phyloP scores from a whole-genome alignment of 2,888 invertebrate genomes.

The Phrixothrix hirtus region DNA sequence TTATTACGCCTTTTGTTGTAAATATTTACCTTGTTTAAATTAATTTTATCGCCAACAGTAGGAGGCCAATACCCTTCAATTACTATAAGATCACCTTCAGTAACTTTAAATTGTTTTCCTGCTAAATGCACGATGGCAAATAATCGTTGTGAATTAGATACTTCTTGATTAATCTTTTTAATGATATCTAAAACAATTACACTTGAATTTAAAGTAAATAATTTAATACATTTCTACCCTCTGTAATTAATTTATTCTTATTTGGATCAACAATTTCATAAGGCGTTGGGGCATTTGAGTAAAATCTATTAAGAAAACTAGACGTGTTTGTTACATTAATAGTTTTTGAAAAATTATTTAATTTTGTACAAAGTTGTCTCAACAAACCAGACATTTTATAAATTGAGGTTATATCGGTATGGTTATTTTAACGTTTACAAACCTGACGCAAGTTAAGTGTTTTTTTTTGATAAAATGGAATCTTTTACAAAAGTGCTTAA shows the following conservation, averaged over 20 bases:
- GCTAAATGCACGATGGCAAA: slow-evolving; percentile 83
- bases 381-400: slow-evolving; percentile 16
- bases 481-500: too few species aligned
- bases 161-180: slow-evolving; percentile 66
- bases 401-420: slow-evolving; percentile 16
- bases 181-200: slow-evolving; percentile 58
- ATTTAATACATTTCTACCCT: slow-evolving; percentile 34
- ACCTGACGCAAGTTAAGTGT: too few species aligned
- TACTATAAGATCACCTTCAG: slow-evolving; percentile 81
- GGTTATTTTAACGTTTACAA: slow-evolving; percentile 1
- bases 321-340: neutral
- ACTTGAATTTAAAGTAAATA: neutral
- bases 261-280: slow-evolving; percentile 49
- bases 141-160: slow-evolving; percentile 64
- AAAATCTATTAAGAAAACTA: slow-evolving; percentile 1
- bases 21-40: slow-evolving; percentile 71
- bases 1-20: slow-evolving; percentile 2
- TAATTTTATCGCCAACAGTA: slow-evolving; percentile 75
- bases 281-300: slow-evolving; percentile 27
- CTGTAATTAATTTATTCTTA: slow-evolving; percentile 37
- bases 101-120: slow-evolving; percentile 85
- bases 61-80: slow-evolving; percentile 86
- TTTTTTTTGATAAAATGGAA: too few species aligned
- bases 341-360: slow-evolving; percentile 2
- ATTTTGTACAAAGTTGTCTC: slow-evolving; percentile 11